phyloP scores from a whole-genome alignment of 2,888 invertebrate species.

The Rhogogaster chlorosoma region DNA sequence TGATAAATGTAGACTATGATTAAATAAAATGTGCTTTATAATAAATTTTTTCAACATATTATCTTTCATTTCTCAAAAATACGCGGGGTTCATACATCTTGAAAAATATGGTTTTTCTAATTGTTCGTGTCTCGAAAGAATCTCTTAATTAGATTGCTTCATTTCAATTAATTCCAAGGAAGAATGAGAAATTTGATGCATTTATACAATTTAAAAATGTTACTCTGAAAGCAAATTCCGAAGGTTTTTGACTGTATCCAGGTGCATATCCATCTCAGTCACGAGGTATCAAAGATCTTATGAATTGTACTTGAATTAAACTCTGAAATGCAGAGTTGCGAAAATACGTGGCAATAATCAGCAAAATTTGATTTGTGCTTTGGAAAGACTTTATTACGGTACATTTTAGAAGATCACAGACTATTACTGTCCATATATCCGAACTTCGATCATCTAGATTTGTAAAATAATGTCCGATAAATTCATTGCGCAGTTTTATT shows the following conservation, averaged over 20 bases:
- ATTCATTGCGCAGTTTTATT: not conserved
- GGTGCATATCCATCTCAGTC: not conserved
- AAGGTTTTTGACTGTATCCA: not conserved
- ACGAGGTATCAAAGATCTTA: not conserved
- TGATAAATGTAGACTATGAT: slow-evolving; percentile 69
- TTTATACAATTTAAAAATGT: not conserved
- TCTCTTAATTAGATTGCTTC: not conserved
- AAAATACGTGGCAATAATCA: not conserved
- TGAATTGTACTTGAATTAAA: not conserved
- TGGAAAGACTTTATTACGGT: slow-evolving; percentile 14
- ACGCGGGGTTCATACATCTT: no score
- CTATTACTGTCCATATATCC: not conserved
- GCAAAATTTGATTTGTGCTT: not conserved
- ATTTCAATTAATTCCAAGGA: not conserved
- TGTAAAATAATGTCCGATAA: not conserved
- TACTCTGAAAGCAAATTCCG: not conserved
- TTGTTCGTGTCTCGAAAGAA: not conserved
- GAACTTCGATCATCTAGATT: not conserved
- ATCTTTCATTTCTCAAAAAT: not conserved
- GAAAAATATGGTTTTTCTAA: not conserved
- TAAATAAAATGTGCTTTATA: slow-evolving; percentile 75
- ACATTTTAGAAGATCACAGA: not conserved
- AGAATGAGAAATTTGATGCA: not conserved
- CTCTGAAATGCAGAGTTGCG: not conserved
- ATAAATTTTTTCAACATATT: not conserved